Conservation (phyloP, 1,140 invertebrate genomes). For the Homarus americanus region DNA sequence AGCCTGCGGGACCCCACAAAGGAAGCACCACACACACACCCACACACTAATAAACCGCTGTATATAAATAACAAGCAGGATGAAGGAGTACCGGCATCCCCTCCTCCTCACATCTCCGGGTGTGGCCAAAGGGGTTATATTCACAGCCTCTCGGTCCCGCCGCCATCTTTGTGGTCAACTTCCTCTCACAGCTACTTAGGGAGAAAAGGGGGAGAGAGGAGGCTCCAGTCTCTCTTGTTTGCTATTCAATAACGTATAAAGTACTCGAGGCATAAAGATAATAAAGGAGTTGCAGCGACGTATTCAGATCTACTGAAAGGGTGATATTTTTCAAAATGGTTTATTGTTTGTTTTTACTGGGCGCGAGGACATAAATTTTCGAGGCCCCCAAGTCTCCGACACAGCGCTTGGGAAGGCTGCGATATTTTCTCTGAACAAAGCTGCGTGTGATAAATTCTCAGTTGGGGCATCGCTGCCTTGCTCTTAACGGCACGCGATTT, state of each 20-base stretch:
- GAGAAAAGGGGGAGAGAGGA: too few relatives aligned
- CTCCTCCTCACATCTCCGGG: too few relatives aligned
- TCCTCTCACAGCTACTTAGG: too few relatives aligned
- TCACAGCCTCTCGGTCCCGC: too few relatives aligned
- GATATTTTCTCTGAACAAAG: conserved; percentile 15
- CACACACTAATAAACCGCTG: too few relatives aligned
- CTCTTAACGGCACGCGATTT: not conserved
- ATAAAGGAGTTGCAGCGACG: not conserved
- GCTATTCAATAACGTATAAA: not conserved
- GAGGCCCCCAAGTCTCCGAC: not conserved
- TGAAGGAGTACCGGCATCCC: too few relatives aligned
- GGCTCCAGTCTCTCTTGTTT: too few relatives aligned
- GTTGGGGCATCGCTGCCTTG: not conserved
- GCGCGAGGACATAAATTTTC: not conserved
- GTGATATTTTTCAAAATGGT: conserved; percentile 7
- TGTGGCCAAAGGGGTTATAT: too few relatives aligned
- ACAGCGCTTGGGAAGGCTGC: not conserved
- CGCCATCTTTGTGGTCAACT: too few relatives aligned
- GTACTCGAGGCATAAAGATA: not conserved
- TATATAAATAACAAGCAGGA: too few relatives aligned
- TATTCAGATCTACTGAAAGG: conserved; percentile 10
- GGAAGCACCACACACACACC: too few relatives aligned
- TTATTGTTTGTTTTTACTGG: conserved; percentile 13
- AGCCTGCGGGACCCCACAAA: too few relatives aligned
- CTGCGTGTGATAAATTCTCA: not conserved